Base-by-base conservation (phyloP, 2,888 invertebrate genomes). In the Patella ulyssiponensis region DNA sequence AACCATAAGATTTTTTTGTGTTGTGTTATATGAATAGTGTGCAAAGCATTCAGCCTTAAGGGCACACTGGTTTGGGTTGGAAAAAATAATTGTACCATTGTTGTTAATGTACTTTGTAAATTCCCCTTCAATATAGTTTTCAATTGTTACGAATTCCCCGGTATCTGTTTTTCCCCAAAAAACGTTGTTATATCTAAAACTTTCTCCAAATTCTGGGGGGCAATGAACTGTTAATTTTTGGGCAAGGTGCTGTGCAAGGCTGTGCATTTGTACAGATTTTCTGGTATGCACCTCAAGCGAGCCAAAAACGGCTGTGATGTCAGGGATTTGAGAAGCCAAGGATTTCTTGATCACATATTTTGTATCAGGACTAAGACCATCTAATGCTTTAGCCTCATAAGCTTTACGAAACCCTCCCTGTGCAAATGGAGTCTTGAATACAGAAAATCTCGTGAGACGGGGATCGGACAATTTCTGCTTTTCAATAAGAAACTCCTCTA, bases 261-360 rank as follows among this genome's bases (percentile, higher is more conserved):
- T n/a, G 58, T 58, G 15, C 58, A 58, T 58, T 58, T 58, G 58
- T 5, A 58, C 58, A 58, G 58, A 58, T n/a, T 58, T 58, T 58
- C 15, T 58, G 12, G 58, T 58, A 58, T 58, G 15, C 58, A n/a
- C 58, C 58, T 58, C 58, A n/a, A 58, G 15, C 4, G 58, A 58
- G 11, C 58, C 58, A 58, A 58, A 58, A 58, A 58, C 17, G 58
- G 15, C n/a, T 15, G n/a, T 58, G 5, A 58, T 58, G 58, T n/a
- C n/a, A n/a, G 58, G 4, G 15, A n/a, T n/a, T 58, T 58, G 58
- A 58, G 3, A 15, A 58, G 58, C n/a, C n/a, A n/a, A n/a, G 58
- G 15, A 58, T 12, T 58, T 58, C n/a, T 58, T 58, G 5, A 58
- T n/a, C 5, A 58, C 58, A 58, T 58, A 58, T n/a, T n/a, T 58